Evolutionary conservation across 1,140 invertebrate genomes (phyloP).

Genomic region (Drusus annulatus): DNA sequence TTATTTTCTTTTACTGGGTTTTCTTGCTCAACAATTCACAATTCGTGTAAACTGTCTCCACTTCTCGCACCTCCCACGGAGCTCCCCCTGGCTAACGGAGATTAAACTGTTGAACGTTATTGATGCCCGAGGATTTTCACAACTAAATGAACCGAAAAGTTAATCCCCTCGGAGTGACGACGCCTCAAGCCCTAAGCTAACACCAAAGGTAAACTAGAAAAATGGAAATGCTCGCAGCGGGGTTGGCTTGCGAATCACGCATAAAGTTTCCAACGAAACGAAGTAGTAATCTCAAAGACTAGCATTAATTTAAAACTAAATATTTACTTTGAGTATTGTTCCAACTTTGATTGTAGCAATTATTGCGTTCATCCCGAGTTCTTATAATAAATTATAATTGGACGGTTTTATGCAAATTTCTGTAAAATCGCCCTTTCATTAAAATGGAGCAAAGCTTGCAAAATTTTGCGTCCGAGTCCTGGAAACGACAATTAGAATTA

Average conservation of each 20-base stretch:
- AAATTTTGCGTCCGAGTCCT: too few relatives aligned
- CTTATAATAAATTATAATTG: too few relatives aligned
- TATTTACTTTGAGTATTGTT: too few relatives aligned
- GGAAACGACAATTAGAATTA: too few relatives aligned
- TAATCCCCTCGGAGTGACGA: background rate
- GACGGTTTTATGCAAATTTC: background rate
- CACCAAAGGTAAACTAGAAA: conserved; percentile 11
- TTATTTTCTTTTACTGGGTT: background rate
- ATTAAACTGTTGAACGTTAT: conserved; percentile 19
- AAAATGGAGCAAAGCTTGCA: too few relatives aligned
- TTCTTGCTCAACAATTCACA: background rate
- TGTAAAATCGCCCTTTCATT: too few relatives aligned
- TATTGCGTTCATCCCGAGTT: too few relatives aligned
- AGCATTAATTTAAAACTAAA: too few relatives aligned
- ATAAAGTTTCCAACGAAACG: background rate
- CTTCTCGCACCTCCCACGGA: background rate
- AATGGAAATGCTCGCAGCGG: conserved; percentile 9
- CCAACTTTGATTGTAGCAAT: too few relatives aligned
- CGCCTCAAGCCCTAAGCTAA: background rate
- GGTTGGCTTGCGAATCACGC: background rate
- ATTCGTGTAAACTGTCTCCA: background rate
- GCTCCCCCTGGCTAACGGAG: background rate
- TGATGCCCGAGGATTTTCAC: conserved; percentile 36
- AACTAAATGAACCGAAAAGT: conserved; percentile 19
- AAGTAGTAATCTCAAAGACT: background rate